Evolutionary conservation across 2,113 vertebrate genomes (phyloP).

Genomic region (Pantherophis guttatus): DNA sequence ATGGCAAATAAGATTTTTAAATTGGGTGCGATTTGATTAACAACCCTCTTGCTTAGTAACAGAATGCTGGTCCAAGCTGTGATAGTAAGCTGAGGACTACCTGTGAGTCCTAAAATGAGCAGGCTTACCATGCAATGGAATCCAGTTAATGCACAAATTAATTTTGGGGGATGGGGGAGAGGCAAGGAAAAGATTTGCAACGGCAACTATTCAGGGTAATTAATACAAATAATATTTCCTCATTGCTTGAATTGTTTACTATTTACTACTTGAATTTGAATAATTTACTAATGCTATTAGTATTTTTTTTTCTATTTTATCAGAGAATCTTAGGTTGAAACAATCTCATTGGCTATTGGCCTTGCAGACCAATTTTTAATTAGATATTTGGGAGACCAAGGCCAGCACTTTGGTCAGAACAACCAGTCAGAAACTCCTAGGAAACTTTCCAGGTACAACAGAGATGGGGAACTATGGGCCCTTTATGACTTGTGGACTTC

Average conservation of each 20-base stretch:
- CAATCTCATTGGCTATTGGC: background rate
- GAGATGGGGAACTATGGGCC: no score
- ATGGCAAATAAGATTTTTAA: no score
- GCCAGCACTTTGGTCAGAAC: background rate
- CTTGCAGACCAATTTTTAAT: background rate
- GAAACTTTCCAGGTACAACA: background rate
- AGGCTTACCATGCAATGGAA: background rate
- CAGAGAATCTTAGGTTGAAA: background rate
- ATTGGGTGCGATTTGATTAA: no score
- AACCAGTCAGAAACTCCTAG: background rate
- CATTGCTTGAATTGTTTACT: background rate
- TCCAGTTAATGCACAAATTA: background rate
- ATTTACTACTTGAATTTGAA: background rate
- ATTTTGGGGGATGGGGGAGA: background rate
- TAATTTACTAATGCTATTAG: no score
- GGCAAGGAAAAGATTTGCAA: background rate
- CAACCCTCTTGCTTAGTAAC: no score
- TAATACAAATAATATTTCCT: background rate
- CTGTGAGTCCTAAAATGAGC: background rate
- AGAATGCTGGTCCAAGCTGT: no score
- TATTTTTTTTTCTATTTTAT: background rate
- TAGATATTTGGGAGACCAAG: background rate
- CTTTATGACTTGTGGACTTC: no score
- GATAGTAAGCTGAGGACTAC: no score
- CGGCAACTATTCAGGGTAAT: background rate